Base-by-base conservation (phyloP, 2,888 invertebrate species). In the Mayetiola destructor region DNA sequence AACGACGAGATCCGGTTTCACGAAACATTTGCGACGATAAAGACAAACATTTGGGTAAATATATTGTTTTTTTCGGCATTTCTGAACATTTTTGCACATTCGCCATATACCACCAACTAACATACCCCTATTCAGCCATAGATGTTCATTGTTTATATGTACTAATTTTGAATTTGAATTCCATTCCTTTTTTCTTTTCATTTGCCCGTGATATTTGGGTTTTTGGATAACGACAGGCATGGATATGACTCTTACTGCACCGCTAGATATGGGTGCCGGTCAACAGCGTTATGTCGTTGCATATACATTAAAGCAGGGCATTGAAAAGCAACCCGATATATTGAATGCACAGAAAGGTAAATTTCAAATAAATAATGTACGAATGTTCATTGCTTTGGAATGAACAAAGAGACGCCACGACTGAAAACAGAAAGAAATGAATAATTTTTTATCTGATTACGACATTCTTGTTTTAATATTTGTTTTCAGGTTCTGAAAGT, bases 201-300 rank as follows among this genome's bases (percentile, higher is more conserved):
- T 3, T 42, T 14, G 42, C n/a, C n/a, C n/a, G 27, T 48, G n/a
- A 48, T 27, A 27, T 27, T 39, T 48, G 27, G 20, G 16, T 48
- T 48, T 3, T 48, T 16, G 48, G 48, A 27, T 16, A 21, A 37
- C 39, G 60, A 20, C 59, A 72, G 72, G 72, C 56, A 73, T 73
- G 72, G 73, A 73, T 65, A 71, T 73, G 42, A 73, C 73, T 30
- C 70, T 73, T n/a, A 73, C 73, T 21, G 72, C 82, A 16, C 80
- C 81, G 73, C 70, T 83, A 64, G 83, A 84, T 68, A 82, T 88
- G 39, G 88, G 87, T 61, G 85, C 88, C 32, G 88, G 86, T 1
- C 88, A 88, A 63, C 81, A 88, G 64, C 78, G 88, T 62, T 88
- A 88, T 66, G 88, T 89, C 39, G 88, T 89, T 20, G 88, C 88